Evolutionary conservation across 2,888 invertebrate genomes (phyloP).

Genomic region (Andrena bicolor): DNA sequence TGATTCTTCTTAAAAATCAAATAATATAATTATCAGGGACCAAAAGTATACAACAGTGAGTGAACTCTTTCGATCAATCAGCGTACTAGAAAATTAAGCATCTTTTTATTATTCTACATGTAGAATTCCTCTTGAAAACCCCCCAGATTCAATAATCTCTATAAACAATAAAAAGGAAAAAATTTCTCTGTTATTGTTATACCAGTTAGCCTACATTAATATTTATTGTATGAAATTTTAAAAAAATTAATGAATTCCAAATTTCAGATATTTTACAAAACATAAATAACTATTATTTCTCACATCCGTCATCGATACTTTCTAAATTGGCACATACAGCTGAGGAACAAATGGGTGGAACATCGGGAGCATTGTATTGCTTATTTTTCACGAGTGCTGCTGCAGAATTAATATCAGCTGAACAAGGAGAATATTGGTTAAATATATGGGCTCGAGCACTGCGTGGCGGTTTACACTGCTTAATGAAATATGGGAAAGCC

Average conservation of each 20-base stretch:
- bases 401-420: conserved; percentile 78
- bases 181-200: too few species aligned
- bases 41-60: too few species aligned
- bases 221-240: too few species aligned
- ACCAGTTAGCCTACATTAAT: too few species aligned
- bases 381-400: conserved; percentile 90
- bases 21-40: too few species aligned
- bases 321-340: conserved; percentile 87
- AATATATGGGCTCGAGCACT: conserved; percentile 87
- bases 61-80: too few species aligned
- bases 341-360: conserved; percentile 91
- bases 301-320: conserved; percentile 85
- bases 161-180: too few species aligned
- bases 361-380: conserved; percentile 92
- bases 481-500: conserved; percentile 90
- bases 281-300: conserved; percentile 68
- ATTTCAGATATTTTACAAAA: conserved; percentile 75
- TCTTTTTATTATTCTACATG: too few species aligned
- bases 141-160: too few species aligned
- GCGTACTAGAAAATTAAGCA: too few species aligned
- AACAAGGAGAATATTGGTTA: conserved; percentile 59
- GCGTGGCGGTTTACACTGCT: conserved; percentile 87
- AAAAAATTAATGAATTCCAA: not conserved
- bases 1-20: too few species aligned
- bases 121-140: too few species aligned